Base-by-base conservation (phyloP, 1,140 invertebrate species). In the Octopus sinensis region DNA sequence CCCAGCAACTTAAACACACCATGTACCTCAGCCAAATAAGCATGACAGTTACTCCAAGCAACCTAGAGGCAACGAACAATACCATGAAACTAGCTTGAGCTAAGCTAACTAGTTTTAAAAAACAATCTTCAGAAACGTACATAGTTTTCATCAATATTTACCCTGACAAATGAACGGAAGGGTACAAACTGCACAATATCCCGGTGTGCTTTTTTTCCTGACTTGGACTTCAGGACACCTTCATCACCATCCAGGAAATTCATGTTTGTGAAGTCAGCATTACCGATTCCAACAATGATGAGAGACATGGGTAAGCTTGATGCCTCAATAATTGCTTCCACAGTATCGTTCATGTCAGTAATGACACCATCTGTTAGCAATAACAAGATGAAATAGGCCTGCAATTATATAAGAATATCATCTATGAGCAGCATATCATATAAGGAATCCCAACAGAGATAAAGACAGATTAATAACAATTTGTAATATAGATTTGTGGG, bases 331-430 rank as follows among this genome's bases (percentile, higher is more conserved):
- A 93, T 92, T 78, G 92, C 93, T 82, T 92, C 87, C 84, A 92
- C 93, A 0, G 94, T 94, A 56, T 93, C 89, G 17, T 91, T 91
- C 92, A 94, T 93, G 86, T 94, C 94, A 12, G 92, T 93, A 54
- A 94, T 93, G 52, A 93, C 92, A 53, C 94, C 94, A 90, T 94
- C 94, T 5, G 94, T 94, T 6, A 94, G 90, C 79, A 94, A 93
- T 1, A 94, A 89, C 4, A 94, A 87, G 56, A 94, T 91, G 87
- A 92, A 93, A 86, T 94, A 94, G 75, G 93, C 90, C 81, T 92
- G 90, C 10, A 84, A 43, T 43, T 43, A 43, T 43, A 43, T 43
- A 43, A 43, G 30, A 43, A 43, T 43, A 43, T 43, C 30, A 43
- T 43, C 30, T 43, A 43, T 43, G 30, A 43, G 30, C 30, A 43